phyloP scores from a whole-genome alignment of 2,113 vertebrate genomes.

The Lonchura striata region DNA sequence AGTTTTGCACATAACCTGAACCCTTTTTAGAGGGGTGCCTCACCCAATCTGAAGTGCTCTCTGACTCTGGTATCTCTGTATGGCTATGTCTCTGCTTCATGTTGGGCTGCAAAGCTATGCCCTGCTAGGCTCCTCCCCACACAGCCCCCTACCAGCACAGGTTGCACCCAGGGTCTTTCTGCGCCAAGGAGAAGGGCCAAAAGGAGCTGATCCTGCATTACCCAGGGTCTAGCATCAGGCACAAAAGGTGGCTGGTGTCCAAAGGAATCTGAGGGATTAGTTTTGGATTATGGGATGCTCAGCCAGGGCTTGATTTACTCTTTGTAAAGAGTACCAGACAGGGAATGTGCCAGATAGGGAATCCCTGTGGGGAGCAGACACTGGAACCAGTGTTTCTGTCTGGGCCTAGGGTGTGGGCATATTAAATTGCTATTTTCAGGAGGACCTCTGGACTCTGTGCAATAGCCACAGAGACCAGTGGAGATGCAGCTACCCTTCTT shows the following conservation, averaged over 20 bases:
- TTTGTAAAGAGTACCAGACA: neutral
- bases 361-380: neutral
- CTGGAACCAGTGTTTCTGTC: neutral
- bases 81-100: accelerated
- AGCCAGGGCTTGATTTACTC: neutral
- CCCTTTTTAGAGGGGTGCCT: neutral
- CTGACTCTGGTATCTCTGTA: neutral
- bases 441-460: neutral
- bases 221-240: neutral
- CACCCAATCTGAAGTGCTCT: neutral
- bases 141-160: neutral
- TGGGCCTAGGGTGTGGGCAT: neutral
- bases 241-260: neutral
- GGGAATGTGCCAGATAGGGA: neutral
- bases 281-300: neutral
- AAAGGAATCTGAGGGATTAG: neutral
- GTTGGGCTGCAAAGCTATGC: accelerated
- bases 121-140: neutral
- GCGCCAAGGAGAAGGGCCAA: neutral
- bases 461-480: neutral
- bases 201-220: neutral
- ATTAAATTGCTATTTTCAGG: neutral
- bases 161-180: accelerated
- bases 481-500: neutral
- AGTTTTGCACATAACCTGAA: neutral